A percentile compares a stretch with the other conserved stretches of the same genome.
These are phyloP conservation scores for Odontesthes bonariensis DNA, from an alignment of 2,113 vertebrate genomes.

Conservation along the genomic window DNA sequence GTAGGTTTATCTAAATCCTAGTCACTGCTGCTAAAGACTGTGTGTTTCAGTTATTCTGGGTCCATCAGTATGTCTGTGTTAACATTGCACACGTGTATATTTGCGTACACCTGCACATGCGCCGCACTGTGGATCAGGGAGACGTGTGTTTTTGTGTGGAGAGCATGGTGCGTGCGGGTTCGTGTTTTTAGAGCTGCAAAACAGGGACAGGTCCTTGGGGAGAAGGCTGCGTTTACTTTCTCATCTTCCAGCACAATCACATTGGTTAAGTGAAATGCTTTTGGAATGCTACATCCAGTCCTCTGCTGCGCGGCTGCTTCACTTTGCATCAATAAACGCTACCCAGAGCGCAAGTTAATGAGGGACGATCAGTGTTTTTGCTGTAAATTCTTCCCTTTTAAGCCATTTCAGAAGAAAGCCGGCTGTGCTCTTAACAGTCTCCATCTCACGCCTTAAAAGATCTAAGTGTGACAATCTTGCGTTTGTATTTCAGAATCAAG, in stretches of 20 bases:
- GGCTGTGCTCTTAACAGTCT: slow-evolving; percentile 17
- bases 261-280: slow-evolving; percentile 50
- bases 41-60: slow-evolving; percentile 52
- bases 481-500: slow-evolving; percentile 22
- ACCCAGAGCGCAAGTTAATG: slow-evolving; percentile 18
- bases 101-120: slow-evolving; percentile 9
- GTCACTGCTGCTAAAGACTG: slow-evolving; percentile 39
- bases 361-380: slow-evolving; percentile 19
- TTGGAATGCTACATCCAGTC: neutral
- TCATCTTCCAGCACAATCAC: slow-evolving; percentile 44
- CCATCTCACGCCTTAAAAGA: slow-evolving; percentile 5
- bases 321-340: neutral
- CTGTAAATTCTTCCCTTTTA: slow-evolving; percentile 4
- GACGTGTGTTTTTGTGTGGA: slow-evolving; percentile 9
- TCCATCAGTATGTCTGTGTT: slow-evolving; percentile 16
- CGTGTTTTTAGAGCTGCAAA: slow-evolving; percentile 39
- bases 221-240: slow-evolving; percentile 51
- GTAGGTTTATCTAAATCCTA: slow-evolving; percentile 21
- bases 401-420: no score
- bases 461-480: neutral
- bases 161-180: neutral
- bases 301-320: slow-evolving; percentile 18
- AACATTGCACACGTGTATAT: slow-evolving; percentile 31
- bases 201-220: slow-evolving; percentile 63
- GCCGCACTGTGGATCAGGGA: slow-evolving; percentile 11